These are phyloP conservation scores for Corapipo altera DNA, from an alignment of 2,113 vertebrate genomes.

Conservation along the genomic window DNA sequence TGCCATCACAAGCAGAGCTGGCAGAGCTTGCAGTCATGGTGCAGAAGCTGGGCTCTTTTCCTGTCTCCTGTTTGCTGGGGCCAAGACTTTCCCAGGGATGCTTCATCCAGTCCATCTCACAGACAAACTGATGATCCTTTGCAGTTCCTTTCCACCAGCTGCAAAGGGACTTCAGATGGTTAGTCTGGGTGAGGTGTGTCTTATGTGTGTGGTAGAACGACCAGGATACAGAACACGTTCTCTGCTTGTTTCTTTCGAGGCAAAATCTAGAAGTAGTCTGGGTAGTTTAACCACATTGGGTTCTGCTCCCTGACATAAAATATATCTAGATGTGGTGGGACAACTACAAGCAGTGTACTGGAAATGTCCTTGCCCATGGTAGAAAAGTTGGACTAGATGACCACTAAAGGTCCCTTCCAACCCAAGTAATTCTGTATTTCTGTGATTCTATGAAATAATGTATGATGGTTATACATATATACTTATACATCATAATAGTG, in stretches of 20 bases:
- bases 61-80: not conserved
- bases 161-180: not conserved
- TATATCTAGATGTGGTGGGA: not conserved
- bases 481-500: not conserved
- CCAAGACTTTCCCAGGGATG: not conserved
- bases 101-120: not conserved
- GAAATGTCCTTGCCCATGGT: not conserved
- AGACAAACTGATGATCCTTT: not conserved
- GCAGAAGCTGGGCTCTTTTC: not conserved
- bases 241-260: not conserved
- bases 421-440: not conserved
- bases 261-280: not conserved
- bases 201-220: accelerated
- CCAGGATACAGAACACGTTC: not conserved
- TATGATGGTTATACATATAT: not conserved
- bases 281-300: not conserved
- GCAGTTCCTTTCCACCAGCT: not conserved
- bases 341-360: not conserved
- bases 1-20: not conserved
- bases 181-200: not conserved
- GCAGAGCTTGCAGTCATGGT: not conserved
- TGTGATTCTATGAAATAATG: not conserved
- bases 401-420: not conserved
- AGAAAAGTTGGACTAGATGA: not conserved
- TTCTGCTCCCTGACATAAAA: not conserved